These are phyloP conservation scores for Hippocampus guttulatus DNA, from an alignment of 2,113 vertebrate genomes.

Conservation along the genomic window DNA sequence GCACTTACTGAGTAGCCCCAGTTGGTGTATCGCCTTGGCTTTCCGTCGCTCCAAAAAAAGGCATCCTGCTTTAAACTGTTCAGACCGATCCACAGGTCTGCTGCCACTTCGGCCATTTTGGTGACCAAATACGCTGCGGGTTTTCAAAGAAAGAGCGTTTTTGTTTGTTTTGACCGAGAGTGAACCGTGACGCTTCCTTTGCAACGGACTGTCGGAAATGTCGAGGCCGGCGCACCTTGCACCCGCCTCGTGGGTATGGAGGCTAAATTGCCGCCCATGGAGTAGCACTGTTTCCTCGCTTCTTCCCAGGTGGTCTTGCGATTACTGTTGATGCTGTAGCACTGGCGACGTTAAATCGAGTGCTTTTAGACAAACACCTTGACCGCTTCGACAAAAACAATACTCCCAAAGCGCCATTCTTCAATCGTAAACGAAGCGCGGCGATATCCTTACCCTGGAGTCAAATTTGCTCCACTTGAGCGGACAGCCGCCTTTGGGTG, in stretches of 20 bases:
- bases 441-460: conserved; percentile 67
- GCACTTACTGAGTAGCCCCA: conserved; percentile 71
- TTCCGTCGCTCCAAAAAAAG: conserved; percentile 85
- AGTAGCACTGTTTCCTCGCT: conserved; percentile 74
- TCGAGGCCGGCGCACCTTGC: conserved; percentile 75
- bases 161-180: neutral
- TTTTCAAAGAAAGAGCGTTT: neutral
- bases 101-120: conserved; percentile 57
- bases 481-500: conserved; percentile 75
- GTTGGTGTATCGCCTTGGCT: conserved; percentile 75
- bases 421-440: neutral
- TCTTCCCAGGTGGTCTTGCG: conserved; percentile 73
- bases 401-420: neutral
- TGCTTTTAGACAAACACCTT: neutral
- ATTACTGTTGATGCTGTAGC: conserved; percentile 76
- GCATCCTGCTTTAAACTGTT: conserved; percentile 73
- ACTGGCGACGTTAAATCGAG: conserved; percentile 64
- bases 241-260: conserved; percentile 73
- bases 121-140: conserved; percentile 79
- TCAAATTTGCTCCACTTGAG: conserved; percentile 77
- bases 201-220: neutral
- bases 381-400: neutral
- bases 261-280: conserved; percentile 75
- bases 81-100: conserved; percentile 84
- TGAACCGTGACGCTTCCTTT: neutral